A percentile compares a stretch with the other conserved stretches of the same genome.
phyloP scores from a whole-genome alignment of 2,797 vertebrate species.

The Xenopus petersii region DNA sequence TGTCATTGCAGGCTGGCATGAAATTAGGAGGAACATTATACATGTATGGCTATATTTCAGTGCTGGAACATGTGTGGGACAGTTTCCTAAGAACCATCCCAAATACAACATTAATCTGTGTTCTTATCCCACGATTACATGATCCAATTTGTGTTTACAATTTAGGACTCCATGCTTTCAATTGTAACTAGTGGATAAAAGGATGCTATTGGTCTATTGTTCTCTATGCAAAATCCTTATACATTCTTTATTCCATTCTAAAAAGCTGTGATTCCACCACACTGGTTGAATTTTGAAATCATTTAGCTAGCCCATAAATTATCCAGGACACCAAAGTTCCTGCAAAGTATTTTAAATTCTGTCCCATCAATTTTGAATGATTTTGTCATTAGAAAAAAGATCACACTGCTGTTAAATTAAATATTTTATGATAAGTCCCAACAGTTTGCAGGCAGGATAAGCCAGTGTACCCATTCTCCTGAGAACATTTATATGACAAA shows the following conservation, averaged over 20 bases:
- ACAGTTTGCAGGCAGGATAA: constrained; percentile 18
- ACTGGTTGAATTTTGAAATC: constrained; percentile 12
- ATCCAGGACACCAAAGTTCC: constrained; percentile 32
- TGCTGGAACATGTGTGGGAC: no score
- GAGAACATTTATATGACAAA: constrained; percentile 42
- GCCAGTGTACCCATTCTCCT: constrained; percentile 14
- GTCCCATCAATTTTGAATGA: constrained; percentile 47
- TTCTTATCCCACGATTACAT: no score
- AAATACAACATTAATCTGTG: no score
- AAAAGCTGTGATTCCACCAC: neutral
- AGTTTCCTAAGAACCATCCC: no score
- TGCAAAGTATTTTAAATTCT: constrained; percentile 36
- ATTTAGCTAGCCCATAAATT: constrained; percentile 38
- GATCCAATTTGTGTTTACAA: no score
- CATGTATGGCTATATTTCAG: no score
- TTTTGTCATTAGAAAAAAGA: constrained; percentile 46
- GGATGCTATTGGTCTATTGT: no score
- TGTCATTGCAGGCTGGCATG: no score
- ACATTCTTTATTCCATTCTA: neutral
- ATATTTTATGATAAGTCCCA: constrained; percentile 43
- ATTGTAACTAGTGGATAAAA: no score
- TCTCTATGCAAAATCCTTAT: no score
- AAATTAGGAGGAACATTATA: no score
- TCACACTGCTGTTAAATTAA: constrained; percentile 36
- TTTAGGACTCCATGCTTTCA: no score